phyloP scores from a whole-genome alignment of 2,888 invertebrate species.

The Steinernema carpocapsae region DNA sequence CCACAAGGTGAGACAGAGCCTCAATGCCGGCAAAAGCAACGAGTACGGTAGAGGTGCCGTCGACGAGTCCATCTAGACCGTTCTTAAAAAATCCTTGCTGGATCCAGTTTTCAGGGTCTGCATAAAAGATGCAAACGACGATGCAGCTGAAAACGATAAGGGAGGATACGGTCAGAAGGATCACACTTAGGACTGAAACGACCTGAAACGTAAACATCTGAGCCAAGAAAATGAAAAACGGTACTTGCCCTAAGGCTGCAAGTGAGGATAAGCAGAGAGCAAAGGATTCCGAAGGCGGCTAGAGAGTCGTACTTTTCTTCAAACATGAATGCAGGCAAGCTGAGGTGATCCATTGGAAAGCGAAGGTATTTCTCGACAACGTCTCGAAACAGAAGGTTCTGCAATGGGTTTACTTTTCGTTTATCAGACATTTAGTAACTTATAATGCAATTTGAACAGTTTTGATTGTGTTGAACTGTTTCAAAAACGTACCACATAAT shows the following conservation, averaged over 20 bases:
- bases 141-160: constrained; percentile 20
- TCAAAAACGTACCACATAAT: constrained; percentile 39
- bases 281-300: background rate
- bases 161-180: constrained; percentile 6
- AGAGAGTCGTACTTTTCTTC: constrained; percentile 27
- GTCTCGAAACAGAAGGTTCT: constrained; percentile 39
- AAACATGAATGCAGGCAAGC: background rate
- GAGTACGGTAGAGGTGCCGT: constrained; percentile 3
- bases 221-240: background rate
- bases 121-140: constrained; percentile 11
- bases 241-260: constrained; percentile 35
- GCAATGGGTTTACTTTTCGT: constrained; percentile 23
- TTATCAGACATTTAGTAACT: too few species aligned
- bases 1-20: constrained; percentile 11
- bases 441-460: too few species aligned
- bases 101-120: constrained; percentile 5
- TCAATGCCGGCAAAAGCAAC: constrained; percentile 16
- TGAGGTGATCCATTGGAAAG: background rate
- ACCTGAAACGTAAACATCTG: background rate
- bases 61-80: constrained; percentile 8
- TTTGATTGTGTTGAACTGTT: background rate
- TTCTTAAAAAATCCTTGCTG: constrained; percentile 27
- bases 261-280: constrained; percentile 4
- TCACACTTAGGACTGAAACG: constrained; percentile 5
- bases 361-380: constrained; percentile 9